Conservation (phyloP, 2,797 vertebrate genomes). For the Micropoecilia bifurca region DNA sequence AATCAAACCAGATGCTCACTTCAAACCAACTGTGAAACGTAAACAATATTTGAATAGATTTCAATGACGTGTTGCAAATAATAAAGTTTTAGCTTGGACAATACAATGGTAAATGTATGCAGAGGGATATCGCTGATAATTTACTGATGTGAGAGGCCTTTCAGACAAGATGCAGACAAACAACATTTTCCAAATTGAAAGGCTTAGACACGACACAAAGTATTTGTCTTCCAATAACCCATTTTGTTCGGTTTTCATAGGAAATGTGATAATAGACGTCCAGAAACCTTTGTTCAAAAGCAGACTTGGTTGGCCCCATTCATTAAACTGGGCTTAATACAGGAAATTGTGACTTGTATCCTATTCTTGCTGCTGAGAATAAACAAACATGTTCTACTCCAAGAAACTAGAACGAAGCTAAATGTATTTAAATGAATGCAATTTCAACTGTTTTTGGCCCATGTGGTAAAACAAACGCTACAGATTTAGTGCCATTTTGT, state of each 20-base stretch:
- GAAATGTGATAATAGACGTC: neutral
- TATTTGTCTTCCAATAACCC: too few relatives aligned
- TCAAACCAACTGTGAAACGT: neutral
- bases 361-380: neutral
- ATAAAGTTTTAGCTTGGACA: neutral
- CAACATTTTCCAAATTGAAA: neutral
- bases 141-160: neutral
- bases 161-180: neutral
- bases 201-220: neutral
- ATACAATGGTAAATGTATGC: neutral
- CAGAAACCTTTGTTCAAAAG: neutral
- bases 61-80: neutral
- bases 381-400: neutral
- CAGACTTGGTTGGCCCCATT: neutral
- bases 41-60: neutral
- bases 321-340: neutral
- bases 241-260: neutral
- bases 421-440: neutral
- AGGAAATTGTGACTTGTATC: neutral
- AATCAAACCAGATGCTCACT: conserved; percentile 31
- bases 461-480: neutral
- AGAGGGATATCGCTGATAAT: neutral
- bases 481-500: neutral
- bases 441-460: neutral
- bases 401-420: neutral